phyloP scores from a whole-genome alignment of 2,888 invertebrate species.

The Eristalinus sepulchralis region DNA sequence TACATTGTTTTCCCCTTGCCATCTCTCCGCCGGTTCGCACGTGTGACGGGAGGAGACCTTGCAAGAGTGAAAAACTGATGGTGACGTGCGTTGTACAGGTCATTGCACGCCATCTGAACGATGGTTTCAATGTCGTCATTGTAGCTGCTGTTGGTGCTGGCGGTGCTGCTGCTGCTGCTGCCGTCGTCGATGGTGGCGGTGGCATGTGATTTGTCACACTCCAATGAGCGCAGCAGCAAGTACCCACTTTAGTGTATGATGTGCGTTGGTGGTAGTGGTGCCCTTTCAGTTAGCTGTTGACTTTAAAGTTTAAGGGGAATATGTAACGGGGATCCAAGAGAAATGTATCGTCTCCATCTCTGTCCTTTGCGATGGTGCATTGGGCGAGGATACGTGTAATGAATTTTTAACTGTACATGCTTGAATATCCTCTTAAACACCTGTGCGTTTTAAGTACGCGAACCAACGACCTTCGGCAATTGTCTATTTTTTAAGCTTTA shows the following conservation, averaged over 20 bases:
- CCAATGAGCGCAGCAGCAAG: slow-evolving; percentile 24
- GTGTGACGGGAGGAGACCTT: slow-evolving; percentile 33
- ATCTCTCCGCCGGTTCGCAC: slow-evolving; percentile 6
- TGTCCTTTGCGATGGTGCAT: background rate
- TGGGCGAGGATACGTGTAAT: slow-evolving; percentile 17
- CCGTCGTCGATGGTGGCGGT: slow-evolving; percentile 28
- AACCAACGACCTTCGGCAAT: too few species aligned
- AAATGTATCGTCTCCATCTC: background rate
- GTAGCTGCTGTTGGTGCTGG: background rate
- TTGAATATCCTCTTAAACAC: background rate
- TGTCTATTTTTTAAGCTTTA: too few species aligned
- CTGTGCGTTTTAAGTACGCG: too few species aligned
- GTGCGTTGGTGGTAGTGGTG: background rate
- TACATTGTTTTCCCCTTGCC: slow-evolving; percentile 34
- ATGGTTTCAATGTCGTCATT: slow-evolving; percentile 31
- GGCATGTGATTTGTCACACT: slow-evolving; percentile 51
- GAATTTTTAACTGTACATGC: slow-evolving; percentile 11
- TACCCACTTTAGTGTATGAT: background rate
- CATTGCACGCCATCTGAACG: slow-evolving; percentile 38
- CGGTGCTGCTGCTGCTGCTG: background rate
- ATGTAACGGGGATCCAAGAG: background rate
- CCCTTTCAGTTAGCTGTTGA: background rate
- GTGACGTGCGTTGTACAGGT: slow-evolving; percentile 18
- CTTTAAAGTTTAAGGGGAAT: background rate
- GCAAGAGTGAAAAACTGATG: slow-evolving; percentile 15